phyloP scores from a whole-genome alignment of 2,888 invertebrate species.

The Polydrusus cervinus region DNA sequence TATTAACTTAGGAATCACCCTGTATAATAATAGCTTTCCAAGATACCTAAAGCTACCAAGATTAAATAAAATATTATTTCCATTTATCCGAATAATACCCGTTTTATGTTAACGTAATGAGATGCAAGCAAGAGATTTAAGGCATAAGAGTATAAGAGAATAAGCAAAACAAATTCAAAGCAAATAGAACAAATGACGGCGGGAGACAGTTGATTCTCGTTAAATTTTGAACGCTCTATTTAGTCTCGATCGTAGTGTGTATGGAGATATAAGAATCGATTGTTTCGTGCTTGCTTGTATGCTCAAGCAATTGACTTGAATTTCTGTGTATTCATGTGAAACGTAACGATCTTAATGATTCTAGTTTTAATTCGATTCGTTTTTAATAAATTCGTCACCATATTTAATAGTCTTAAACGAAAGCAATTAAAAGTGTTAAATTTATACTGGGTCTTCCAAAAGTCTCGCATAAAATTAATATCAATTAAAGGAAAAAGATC shows the following conservation, averaged over 20 bases:
- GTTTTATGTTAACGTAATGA: conserved; percentile 11
- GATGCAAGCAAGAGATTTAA: conserved; percentile 15
- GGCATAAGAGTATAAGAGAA: conserved; percentile 6
- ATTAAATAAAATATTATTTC: conserved; percentile 12
- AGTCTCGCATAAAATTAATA: no score
- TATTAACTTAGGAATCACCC: no score
- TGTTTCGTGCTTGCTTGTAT: conserved; percentile 5
- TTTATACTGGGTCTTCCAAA: no score
- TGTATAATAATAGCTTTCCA: neutral
- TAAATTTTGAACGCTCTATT: conserved; percentile 8
- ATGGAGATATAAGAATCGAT: neutral
- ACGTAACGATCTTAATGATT: no score
- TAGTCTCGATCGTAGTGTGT: conserved; percentile 4
- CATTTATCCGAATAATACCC: neutral
- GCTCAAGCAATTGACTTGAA: neutral
- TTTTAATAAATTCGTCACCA: no score
- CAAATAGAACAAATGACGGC: conserved; percentile 8
- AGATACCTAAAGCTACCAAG: neutral
- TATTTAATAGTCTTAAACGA: no score
- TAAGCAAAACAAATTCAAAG: conserved; percentile 11
- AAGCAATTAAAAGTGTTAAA: no score
- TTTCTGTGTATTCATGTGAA: neutral
- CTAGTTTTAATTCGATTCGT: no score
- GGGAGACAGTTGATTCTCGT: conserved; percentile 9
- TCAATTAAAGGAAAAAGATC: no score